Evolutionary conservation across 2,888 invertebrate species (phyloP).

Genomic region (Acanthopleura granulata): DNA sequence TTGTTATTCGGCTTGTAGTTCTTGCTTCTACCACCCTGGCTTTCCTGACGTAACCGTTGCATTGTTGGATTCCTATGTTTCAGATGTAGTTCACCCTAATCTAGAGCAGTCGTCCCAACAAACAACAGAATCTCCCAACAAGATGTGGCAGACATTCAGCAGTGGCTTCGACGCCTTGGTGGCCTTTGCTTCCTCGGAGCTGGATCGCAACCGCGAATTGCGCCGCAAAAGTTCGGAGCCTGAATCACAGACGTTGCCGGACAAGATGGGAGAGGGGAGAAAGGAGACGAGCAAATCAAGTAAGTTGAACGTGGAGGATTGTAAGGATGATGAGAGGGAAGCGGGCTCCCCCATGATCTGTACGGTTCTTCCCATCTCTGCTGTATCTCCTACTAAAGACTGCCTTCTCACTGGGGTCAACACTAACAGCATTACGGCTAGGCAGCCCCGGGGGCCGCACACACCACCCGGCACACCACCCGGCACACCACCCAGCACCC

Average conservation of each 20-base stretch:
- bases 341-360: background rate
- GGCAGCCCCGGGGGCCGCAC: conserved; percentile 4
- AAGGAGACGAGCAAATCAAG: background rate
- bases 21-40: too few species aligned
- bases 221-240: background rate
- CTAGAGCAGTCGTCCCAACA: background rate
- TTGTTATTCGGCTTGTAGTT: too few species aligned
- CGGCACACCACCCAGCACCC: background rate
- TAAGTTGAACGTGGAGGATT: conserved; percentile 3
- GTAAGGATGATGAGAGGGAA: background rate
- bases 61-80: background rate
- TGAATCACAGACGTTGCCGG: background rate
- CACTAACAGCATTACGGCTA: conserved; percentile 1
- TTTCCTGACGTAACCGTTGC: too few species aligned
- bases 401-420: background rate
- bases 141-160: conserved; percentile 88
- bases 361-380: background rate
- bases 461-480: conserved; percentile 14
- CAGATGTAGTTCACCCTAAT: conserved; percentile 8
- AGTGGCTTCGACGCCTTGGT: conserved; percentile 94
- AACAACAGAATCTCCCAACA: conserved; percentile 38
- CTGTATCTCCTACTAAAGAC: background rate
- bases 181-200: conserved; percentile 91
- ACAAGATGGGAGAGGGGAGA: background rate
- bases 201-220: conserved; percentile 73